These are phyloP conservation scores for Mayetiola destructor DNA, from an alignment of 2,888 invertebrate species.

Conservation along the genomic window DNA sequence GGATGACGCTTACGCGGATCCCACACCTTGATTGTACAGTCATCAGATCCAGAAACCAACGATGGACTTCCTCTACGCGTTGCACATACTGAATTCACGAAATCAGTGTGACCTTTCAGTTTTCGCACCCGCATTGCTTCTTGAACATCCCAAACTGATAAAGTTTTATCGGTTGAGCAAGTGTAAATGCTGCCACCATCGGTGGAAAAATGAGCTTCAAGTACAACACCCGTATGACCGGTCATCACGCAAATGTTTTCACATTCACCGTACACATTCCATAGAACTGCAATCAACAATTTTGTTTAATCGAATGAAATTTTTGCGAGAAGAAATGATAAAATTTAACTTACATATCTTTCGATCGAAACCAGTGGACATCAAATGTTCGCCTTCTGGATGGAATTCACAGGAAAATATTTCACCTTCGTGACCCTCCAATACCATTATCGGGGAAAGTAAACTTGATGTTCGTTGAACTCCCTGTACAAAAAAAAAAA, in stretches of 20 bases:
- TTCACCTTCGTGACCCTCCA: constrained; percentile 95
- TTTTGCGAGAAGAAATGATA: not conserved
- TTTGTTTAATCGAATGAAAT: not conserved
- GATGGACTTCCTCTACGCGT: constrained; percentile 72
- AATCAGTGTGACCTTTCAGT: constrained; percentile 66
- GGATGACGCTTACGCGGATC: constrained; percentile 80
- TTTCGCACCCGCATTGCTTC: constrained; percentile 79
- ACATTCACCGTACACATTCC: constrained; percentile 97
- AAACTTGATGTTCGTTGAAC: constrained; percentile 75
- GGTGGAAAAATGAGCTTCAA: constrained; percentile 80
- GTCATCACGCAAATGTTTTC: constrained; percentile 88
- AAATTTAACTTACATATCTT: constrained; percentile 65
- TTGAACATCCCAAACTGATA: constrained; percentile 90
- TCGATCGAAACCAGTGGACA: constrained; percentile 89
- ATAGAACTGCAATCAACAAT: constrained; percentile 49
- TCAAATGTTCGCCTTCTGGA: constrained; percentile 88
- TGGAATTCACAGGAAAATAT: constrained; percentile 87
- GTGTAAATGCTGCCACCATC: constrained; percentile 77
- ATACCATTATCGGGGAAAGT: constrained; percentile 83
- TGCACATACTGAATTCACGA: constrained; percentile 58
- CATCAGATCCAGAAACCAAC: constrained; percentile 88
- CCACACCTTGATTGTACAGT: constrained; percentile 83
- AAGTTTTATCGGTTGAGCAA: constrained; percentile 85
- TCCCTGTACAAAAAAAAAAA: constrained; percentile 39
- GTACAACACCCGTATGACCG: constrained; percentile 89